Conservation (phyloP, 2,888 invertebrate genomes). For the Caenorhabditis parvicauda region DNA sequence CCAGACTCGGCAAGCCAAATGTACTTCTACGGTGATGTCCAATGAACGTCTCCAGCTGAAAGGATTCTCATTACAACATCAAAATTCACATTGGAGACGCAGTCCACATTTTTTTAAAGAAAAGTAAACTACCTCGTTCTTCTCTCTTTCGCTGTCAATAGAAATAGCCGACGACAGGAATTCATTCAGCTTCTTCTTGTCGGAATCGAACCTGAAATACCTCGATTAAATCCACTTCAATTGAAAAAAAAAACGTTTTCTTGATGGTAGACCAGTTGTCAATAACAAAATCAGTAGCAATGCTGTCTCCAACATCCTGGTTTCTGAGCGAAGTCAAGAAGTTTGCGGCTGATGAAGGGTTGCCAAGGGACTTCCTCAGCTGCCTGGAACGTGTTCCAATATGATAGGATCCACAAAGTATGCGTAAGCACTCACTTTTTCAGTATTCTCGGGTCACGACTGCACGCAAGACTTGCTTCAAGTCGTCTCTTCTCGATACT, state of each 20-base stretch:
- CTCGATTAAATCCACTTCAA: background rate
- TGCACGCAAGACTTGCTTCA: slow-evolving; percentile 15
- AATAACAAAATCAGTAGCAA: slow-evolving; percentile 33
- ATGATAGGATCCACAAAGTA: background rate
- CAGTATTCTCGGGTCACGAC: slow-evolving; percentile 17
- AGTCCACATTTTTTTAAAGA: background rate
- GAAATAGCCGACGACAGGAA: slow-evolving; percentile 17
- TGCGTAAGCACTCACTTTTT: background rate
- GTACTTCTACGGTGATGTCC: slow-evolving; percentile 25
- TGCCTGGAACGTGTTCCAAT: background rate
- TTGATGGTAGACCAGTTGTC: slow-evolving; percentile 35
- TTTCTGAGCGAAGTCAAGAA: slow-evolving; percentile 20
- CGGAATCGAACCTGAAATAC: slow-evolving; percentile 10
- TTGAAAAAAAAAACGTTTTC: slow-evolving; percentile 13
- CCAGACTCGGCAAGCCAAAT: slow-evolving; percentile 12
- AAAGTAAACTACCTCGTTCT: slow-evolving; percentile 7
- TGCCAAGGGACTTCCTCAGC: background rate
- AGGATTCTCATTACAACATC: background rate
- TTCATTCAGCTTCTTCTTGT: slow-evolving; percentile 16
- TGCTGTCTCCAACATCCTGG: slow-evolving; percentile 27
- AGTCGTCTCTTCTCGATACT: slow-evolving; percentile 16
- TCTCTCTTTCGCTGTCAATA: slow-evolving; percentile 21
- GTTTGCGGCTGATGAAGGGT: slow-evolving; percentile 2
- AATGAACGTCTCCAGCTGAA: slow-evolving; percentile 18
- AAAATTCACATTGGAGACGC: background rate